Evolutionary conservation across 2,113 vertebrate genomes (phyloP).

Genomic region (Lepisosteus osseus): DNA sequence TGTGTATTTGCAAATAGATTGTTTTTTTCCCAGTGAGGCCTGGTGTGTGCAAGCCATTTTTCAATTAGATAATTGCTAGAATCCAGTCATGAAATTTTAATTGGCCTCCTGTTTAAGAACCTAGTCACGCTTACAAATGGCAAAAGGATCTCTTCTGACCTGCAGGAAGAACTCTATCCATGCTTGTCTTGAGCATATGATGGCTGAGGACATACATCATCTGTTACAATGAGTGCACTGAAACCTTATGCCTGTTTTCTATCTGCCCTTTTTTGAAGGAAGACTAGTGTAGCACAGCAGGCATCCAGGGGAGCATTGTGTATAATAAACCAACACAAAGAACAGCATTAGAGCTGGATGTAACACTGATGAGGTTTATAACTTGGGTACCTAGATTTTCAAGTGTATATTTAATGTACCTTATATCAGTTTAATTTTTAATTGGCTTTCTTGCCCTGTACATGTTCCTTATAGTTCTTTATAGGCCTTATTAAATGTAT

Average conservation of each 20-base stretch:
- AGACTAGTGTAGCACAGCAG: not conserved
- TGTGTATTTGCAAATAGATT: too few species aligned
- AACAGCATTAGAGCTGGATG: not conserved
- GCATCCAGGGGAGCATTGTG: not conserved
- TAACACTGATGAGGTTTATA: too few species aligned
- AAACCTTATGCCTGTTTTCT: slow-evolving; percentile 8
- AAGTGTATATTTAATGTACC: too few species aligned
- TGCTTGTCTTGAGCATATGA: not conserved
- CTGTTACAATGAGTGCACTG: slow-evolving; percentile 7
- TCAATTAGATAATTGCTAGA: slow-evolving; percentile 23
- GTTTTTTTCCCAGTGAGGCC: not conserved
- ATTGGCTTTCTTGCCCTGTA: too few species aligned
- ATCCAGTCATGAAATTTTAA: slow-evolving; percentile 55
- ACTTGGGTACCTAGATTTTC: too few species aligned
- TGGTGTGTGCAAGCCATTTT: slow-evolving; percentile 2
- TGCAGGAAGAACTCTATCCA: slow-evolving; percentile 32
- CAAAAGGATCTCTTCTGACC: slow-evolving; percentile 16
- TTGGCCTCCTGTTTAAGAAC: slow-evolving; percentile 29
- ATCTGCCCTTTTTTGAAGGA: not conserved
- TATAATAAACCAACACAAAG: not conserved
- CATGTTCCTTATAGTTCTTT: too few species aligned
- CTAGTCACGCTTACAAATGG: slow-evolving; percentile 22
- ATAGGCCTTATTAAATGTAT: too few species aligned
- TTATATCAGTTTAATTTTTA: too few species aligned
- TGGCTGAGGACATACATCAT: slow-evolving; percentile 21